A percentile compares a stretch with the other conserved stretches of the same genome.
Evolutionary conservation across 2,797 vertebrate genomes (phyloP).

Genomic region (Fistularia tabacaria): DNA sequence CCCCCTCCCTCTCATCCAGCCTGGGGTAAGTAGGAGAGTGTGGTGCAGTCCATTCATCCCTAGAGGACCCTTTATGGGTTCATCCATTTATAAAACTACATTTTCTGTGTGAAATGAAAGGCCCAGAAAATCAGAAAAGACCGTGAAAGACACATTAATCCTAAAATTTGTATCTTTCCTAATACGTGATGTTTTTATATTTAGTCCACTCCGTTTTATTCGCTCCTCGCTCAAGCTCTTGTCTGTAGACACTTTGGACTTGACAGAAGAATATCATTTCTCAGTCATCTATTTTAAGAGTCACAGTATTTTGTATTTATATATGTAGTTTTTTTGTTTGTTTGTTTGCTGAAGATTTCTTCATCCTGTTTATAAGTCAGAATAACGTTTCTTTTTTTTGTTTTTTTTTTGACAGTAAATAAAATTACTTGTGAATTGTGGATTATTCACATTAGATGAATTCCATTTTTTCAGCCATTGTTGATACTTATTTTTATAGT

Average conservation of each 20-base stretch:
- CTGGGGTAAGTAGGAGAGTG: slow-evolving; percentile 6
- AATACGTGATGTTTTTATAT: neutral
- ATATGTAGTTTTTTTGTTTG: no score
- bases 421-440: no score
- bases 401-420: no score
- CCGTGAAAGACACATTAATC: slow-evolving; percentile 28
- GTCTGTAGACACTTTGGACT: slow-evolving; percentile 9
- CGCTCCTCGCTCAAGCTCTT: slow-evolving; percentile 1
- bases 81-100: slow-evolving; percentile 35
- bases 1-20: neutral
- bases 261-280: slow-evolving; percentile 25
- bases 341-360: neutral
- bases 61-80: slow-evolving; percentile 23
- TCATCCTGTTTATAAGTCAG: no score
- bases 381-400: no score
- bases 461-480: no score
- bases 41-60: slow-evolving; percentile 13
- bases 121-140: slow-evolving; percentile 18
- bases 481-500: no score
- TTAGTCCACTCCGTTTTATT: slow-evolving; percentile 10
- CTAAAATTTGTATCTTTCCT: slow-evolving; percentile 12
- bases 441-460: no score
- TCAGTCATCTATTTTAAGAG: neutral
- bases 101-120: slow-evolving; percentile 40
- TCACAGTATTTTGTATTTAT: neutral